These are phyloP conservation scores for Drosophila tani DNA, from an alignment of 1,140 invertebrate genomes.

Conservation along the genomic window DNA sequence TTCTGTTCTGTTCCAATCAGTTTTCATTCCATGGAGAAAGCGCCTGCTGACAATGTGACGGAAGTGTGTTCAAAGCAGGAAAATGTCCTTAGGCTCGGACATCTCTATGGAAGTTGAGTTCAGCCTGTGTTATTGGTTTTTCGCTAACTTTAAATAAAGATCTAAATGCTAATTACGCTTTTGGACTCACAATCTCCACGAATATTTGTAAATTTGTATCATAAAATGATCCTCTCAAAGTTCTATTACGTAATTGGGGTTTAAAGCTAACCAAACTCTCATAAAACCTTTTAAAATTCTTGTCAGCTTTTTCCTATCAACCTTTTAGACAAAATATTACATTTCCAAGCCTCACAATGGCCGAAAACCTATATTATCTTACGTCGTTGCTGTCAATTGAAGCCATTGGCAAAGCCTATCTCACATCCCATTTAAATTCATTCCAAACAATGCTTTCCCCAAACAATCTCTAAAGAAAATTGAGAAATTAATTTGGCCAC, in stretches of 20 bases:
- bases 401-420: not conserved
- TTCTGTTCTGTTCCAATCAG: constrained; percentile 29
- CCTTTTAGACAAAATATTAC: not conserved
- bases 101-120: not conserved
- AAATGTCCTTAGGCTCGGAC: not conserved
- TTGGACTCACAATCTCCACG: no score
- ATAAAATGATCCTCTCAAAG: no score
- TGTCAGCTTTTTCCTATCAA: not conserved
- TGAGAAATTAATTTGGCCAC: constrained; percentile 27
- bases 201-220: no score
- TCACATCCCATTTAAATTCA: constrained; percentile 1
- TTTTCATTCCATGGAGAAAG: constrained; percentile 21
- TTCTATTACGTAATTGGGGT: no score
- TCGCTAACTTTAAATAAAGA: no score
- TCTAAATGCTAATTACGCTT: no score
- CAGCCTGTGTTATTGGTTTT: no score
- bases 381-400: not conserved
- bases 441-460: not conserved
- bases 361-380: not conserved
- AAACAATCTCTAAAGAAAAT: constrained; percentile 1
- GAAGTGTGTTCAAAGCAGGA: not conserved
- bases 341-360: not conserved
- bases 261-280: no score
- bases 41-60: not conserved
- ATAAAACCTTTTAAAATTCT: not conserved